A percentile compares a stretch with the other conserved stretches of the same genome.
phyloP scores from a whole-genome alignment of 1,140 invertebrate species.

The Mercenaria mercenaria region DNA sequence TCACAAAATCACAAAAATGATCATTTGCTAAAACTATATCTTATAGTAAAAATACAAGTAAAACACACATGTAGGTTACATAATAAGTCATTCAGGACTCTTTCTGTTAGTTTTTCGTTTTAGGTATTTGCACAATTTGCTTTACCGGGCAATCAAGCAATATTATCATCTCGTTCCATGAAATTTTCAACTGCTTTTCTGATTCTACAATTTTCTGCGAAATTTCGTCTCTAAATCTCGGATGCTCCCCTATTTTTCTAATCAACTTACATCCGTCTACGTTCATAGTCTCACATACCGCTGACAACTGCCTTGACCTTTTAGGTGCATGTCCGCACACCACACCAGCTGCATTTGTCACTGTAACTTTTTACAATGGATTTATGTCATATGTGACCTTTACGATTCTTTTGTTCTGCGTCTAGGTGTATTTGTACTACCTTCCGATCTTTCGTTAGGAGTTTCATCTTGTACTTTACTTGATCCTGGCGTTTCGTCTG shows the following conservation, averaged over 20 bases:
- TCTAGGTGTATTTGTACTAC: neutral
- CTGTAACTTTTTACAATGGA: neutral
- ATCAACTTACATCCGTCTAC: neutral
- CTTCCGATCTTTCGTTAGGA: neutral
- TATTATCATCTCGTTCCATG: constrained; percentile 1
- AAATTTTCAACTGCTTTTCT: neutral
- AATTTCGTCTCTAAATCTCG: neutral
- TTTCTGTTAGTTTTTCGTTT: no score
- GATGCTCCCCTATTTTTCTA: neutral
- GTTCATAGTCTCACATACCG: neutral
- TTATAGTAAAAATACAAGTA: no score
- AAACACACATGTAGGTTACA: no score
- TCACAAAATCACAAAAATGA: no score
- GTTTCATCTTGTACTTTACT: neutral
- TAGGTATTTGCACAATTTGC: neutral
- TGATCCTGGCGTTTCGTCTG: neutral
- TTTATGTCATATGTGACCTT: neutral
- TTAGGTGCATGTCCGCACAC: neutral
- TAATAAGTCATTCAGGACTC: neutral
- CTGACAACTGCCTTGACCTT: neutral
- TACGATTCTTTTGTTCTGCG: neutral
- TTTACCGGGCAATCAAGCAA: neutral
- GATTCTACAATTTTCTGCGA: neutral
- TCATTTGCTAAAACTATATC: no score
- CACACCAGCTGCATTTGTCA: neutral